Conservation (phyloP, 2,113 vertebrate genomes). For the Ellobius talpinus region DNA sequence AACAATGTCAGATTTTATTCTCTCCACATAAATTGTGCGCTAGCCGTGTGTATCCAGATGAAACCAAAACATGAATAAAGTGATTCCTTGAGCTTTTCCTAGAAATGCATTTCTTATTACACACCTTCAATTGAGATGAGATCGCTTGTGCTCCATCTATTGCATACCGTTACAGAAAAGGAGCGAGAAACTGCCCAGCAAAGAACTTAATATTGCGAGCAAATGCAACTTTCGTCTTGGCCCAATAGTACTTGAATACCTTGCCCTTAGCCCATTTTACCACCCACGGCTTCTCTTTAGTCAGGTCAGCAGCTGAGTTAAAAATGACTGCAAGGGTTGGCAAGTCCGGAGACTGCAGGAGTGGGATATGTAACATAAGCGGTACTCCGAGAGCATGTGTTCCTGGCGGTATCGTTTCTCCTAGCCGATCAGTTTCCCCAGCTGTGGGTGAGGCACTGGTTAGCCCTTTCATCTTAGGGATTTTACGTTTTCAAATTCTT, state of each 20-base stretch:
- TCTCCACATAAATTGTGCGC: constrained; percentile 71
- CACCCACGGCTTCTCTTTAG: not conserved
- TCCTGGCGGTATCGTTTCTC: not conserved
- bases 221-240: constrained; percentile 10
- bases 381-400: not conserved
- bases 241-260: not conserved
- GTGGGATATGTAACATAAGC: not conserved
- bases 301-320: not conserved
- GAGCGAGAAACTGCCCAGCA: constrained; percentile 9
- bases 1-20: constrained; percentile 73
- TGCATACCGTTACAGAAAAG: constrained; percentile 47
- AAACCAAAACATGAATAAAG: constrained; percentile 73
- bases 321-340: not conserved
- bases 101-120: constrained; percentile 64
- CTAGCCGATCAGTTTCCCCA: constrained; percentile 36
- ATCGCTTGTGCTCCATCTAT: constrained; percentile 48
- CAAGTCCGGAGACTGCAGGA: not conserved
- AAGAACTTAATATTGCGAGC: constrained; percentile 34
- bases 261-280: not conserved
- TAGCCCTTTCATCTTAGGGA: not conserved
- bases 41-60: constrained; percentile 64
- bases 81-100: constrained; percentile 65
- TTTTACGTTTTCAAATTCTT: constrained; percentile 61
- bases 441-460: not conserved
- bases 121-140: constrained; percentile 42